Base-by-base conservation (phyloP, 1,140 invertebrate species). In the Conus ventricosus region DNA sequence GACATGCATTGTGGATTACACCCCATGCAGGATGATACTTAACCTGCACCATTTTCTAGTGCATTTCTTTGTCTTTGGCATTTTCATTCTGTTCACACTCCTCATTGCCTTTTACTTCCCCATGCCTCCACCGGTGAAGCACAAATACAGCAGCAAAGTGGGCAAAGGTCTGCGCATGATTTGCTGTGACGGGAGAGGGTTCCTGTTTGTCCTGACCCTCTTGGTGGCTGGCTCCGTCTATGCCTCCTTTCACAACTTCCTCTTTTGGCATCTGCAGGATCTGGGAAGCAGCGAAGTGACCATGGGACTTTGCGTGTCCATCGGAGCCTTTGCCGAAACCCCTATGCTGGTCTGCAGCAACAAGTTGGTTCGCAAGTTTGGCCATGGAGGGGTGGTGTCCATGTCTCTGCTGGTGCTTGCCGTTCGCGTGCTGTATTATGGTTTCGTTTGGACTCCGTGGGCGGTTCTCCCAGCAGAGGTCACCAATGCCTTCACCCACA, bases 231-330 rank as follows among this genome's bases (percentile, higher is more conserved):
- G 94, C 51, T 83, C 92, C 13, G 84, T 94, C 4, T 93, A 93
- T 83, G 91, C 93, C 20, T 89, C 91, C 11, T 92, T 93, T 84
- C 90, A 92, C 88, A 94, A 93, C 87, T 95, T 92, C 87, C 90
- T 95, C 57, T 95, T 95, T 85, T 95, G 94, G 94, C 53, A 91
- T 57, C 91, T 95, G 71, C 90, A 93, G 83, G 94, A 95, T 84
- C 85, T 94, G n/a, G 91, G 92, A 7, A 92, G 93, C 15, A 87
- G 63, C 20, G 94, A 95, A 78, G 63, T 92, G 13, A 91, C 90
- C 10, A 93, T 95, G 93, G 94, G 94, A 67, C 57, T 93, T 13
- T 93, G 92, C 87, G 86, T 95, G 39, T 89, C 91, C 13, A 89
- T 94, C 63, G 92, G 89, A 11, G 92, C 93, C 39, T 89, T 93